A percentile compares a stretch with the other conserved stretches of the same genome.
phyloP scores from a whole-genome alignment of 2,113 vertebrate species.

The Hippolais icterina region DNA sequence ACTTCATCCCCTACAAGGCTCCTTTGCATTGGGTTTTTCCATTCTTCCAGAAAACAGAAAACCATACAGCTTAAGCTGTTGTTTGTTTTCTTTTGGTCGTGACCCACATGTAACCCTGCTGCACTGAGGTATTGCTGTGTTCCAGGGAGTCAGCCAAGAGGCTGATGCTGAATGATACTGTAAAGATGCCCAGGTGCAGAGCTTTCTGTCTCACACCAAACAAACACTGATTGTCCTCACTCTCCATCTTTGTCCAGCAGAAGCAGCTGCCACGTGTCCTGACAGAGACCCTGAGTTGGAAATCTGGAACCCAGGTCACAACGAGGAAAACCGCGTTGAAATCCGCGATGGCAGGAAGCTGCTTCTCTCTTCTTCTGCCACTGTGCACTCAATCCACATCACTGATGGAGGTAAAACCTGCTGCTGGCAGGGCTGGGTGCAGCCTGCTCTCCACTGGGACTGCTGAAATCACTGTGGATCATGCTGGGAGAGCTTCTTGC shows the following conservation, averaged over 20 bases:
- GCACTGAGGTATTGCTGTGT: neutral
- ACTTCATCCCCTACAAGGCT: neutral
- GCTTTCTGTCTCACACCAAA: neutral
- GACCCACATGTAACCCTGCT: neutral
- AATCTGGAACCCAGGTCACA: constrained; percentile 88
- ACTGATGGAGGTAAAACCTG: constrained; percentile 80
- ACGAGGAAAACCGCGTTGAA: constrained; percentile 70
- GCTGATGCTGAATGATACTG: neutral
- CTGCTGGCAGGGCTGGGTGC: neutral
- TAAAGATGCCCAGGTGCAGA: neutral
- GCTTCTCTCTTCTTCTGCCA: constrained; percentile 86
- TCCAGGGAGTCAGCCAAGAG: neutral
- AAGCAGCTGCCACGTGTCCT: constrained; percentile 74
- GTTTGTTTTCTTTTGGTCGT: neutral
- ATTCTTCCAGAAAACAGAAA: neutral
- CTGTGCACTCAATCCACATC: constrained; percentile 89
- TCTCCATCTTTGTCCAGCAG: neutral
- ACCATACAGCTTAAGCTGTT: neutral
- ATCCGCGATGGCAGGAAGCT: constrained; percentile 80
- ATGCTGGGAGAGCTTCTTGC: neutral
- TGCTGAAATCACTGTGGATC: neutral
- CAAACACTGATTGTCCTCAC: neutral
- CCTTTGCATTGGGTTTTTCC: neutral
- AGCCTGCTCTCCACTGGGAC: neutral
- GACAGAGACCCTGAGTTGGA: constrained; percentile 83